These are phyloP conservation scores for Arrhamphus sclerolepis DNA, from an alignment of 2,797 vertebrate species.

Conservation along the genomic window DNA sequence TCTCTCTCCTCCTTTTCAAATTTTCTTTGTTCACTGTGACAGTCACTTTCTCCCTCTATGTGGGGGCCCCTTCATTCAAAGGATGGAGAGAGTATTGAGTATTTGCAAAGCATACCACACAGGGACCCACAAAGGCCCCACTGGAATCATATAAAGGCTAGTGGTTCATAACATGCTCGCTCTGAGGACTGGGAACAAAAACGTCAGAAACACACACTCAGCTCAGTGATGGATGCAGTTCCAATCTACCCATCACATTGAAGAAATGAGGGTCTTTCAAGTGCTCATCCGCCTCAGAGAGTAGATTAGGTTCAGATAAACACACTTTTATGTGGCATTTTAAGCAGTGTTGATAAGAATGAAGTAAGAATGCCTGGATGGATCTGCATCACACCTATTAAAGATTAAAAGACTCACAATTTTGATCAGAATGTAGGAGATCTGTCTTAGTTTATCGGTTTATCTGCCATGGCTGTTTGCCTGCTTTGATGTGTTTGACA, in stretches of 20 bases:
- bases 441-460: neutral
- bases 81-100: constrained; percentile 73
- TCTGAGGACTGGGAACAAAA: constrained; percentile 56
- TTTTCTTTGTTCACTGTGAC: constrained; percentile 81
- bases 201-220: constrained; percentile 41
- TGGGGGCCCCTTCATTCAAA: constrained; percentile 75
- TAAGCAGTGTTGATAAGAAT: constrained; percentile 33
- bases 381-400: constrained; percentile 20
- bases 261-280: constrained; percentile 59
- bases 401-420: constrained; percentile 18
- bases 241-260: constrained; percentile 46
- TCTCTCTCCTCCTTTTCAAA: constrained; percentile 70
- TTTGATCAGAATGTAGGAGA: constrained; percentile 10
- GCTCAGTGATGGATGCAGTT: constrained; percentile 60
- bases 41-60: constrained; percentile 81
- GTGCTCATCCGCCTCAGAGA: constrained; percentile 42
- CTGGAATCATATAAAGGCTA: constrained; percentile 61
- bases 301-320: constrained; percentile 60
- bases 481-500: no score
- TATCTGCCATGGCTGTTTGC: no score
- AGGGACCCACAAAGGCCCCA: constrained; percentile 59
- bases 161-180: constrained; percentile 65
- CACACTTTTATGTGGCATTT: constrained; percentile 39
- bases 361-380: constrained; percentile 23
- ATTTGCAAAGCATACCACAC: constrained; percentile 70